A percentile compares a stretch with the other conserved stretches of the same genome.
Evolutionary conservation across 2,113 vertebrate genomes (phyloP).

Genomic region (Psilopogon haemacephalus): DNA sequence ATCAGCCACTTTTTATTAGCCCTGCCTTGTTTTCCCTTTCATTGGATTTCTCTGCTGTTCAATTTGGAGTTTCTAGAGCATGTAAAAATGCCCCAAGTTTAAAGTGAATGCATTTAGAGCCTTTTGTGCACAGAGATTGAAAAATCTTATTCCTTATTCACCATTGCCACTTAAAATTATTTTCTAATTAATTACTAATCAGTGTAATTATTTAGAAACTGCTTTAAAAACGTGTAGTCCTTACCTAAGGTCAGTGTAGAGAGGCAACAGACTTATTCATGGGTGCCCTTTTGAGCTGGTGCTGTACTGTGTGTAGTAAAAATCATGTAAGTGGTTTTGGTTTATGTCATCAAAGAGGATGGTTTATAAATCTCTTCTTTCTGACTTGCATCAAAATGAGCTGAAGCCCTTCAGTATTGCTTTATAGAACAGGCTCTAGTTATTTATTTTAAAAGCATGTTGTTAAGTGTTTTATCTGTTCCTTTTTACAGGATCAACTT

Average conservation of each 20-base stretch:
- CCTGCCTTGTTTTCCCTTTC: neutral
- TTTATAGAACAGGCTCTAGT: neutral
- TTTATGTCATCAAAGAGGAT: neutral
- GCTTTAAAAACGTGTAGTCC: neutral
- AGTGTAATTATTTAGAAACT: neutral
- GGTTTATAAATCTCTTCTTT: neutral
- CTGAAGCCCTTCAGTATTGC: neutral
- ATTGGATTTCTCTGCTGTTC: neutral
- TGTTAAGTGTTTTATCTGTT: neutral
- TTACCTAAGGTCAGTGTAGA: neutral
- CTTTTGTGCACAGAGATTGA: neutral
- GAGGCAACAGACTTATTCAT: neutral
- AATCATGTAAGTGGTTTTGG: neutral
- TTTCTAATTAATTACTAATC: too few species aligned
- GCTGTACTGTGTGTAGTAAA: neutral
- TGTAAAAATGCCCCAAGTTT: neutral
- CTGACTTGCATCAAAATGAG: neutral
- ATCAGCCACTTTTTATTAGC: neutral
- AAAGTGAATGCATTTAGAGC: neutral
- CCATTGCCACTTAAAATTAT: neutral
- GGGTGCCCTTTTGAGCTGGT: neutral
- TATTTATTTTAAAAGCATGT: neutral
- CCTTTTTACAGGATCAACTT: conserved; percentile 86
- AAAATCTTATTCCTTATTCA: neutral
- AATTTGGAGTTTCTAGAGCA: neutral